phyloP scores from a whole-genome alignment of 2,888 invertebrate species.

The Cantharis nigra region DNA sequence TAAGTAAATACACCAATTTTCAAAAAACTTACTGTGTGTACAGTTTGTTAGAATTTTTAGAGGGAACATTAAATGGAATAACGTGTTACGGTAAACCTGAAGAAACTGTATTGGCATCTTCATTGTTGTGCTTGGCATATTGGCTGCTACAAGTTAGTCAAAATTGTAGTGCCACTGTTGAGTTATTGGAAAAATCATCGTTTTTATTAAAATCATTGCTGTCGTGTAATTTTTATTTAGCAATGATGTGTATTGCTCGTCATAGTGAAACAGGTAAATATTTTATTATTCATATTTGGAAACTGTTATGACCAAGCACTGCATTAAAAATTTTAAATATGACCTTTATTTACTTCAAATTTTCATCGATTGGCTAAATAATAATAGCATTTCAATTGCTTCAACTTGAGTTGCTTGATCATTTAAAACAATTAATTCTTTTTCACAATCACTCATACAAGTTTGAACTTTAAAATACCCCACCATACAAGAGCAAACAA shows the following conservation, averaged over 20 bases:
- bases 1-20: slow-evolving; percentile 84
- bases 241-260: slow-evolving; percentile 82
- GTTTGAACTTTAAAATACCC: no score
- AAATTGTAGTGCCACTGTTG: slow-evolving; percentile 53
- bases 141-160: slow-evolving; percentile 81
- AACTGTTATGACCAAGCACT: neutral
- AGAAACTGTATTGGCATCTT: slow-evolving; percentile 81
- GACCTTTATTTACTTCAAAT: no score
- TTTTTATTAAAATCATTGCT: slow-evolving; percentile 68
- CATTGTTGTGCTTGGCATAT: slow-evolving; percentile 78
- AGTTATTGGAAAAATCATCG: slow-evolving; percentile 71
- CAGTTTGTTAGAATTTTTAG: slow-evolving; percentile 83
- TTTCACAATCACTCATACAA: no score
- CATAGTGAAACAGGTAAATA: slow-evolving; percentile 73
- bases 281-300: neutral
- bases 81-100: slow-evolving; percentile 83
- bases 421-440: no score
- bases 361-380: no score
- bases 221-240: slow-evolving; percentile 70
- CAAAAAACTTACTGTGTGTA: slow-evolving; percentile 85
- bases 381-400: no score
- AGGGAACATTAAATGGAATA: slow-evolving; percentile 66
- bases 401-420: no score
- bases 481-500: no score
- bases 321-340: neutral